Percentiles rank a stretch among this genome's conserved stretches.
These are phyloP conservation scores for Odontocolon sp. DNA, from an alignment of 2,888 invertebrate genomes.

Conservation along the genomic window DNA sequence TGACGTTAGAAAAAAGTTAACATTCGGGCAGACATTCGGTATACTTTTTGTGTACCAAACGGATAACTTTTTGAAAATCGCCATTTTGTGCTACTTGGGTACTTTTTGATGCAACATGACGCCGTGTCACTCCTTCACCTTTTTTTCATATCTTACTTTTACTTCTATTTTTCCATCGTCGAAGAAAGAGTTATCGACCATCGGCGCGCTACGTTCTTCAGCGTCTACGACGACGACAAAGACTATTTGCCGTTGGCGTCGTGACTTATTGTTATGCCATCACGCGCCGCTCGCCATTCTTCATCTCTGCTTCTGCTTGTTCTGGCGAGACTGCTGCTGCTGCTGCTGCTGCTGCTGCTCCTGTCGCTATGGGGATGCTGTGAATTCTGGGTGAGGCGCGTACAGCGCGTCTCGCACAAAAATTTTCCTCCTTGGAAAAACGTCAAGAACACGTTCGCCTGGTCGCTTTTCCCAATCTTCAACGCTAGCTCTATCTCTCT, in stretches of 20 bases:
- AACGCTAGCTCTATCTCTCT: constrained; percentile 36
- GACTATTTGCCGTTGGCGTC: constrained; percentile 60
- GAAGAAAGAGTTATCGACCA: constrained; percentile 45
- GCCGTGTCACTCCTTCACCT: neutral
- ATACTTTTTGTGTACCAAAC: too few relatives aligned
- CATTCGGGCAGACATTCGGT: too few relatives aligned
- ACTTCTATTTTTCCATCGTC: constrained; percentile 33
- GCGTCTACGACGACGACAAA: constrained; percentile 51
- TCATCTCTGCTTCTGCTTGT: constrained; percentile 42
- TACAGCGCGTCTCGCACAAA: constrained; percentile 36
- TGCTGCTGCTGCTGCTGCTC: neutral
- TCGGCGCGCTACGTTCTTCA: constrained; percentile 43
- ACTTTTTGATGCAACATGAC: constrained; percentile 20
- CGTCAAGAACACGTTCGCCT: constrained; percentile 54
- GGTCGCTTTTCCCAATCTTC: constrained; percentile 37
- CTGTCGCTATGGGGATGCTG: constrained; percentile 14
- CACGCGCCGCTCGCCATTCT: constrained; percentile 58
- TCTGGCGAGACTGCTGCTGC: too few relatives aligned
- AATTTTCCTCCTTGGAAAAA: constrained; percentile 49
- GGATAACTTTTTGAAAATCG: neutral
- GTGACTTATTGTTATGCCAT: constrained; percentile 62
- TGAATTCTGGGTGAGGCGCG: constrained; percentile 14
- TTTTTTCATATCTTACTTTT: neutral
- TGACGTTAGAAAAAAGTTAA: too few relatives aligned
- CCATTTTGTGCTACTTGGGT: neutral